Conservation (phyloP, 2,113 vertebrate species). For the Solea solea region DNA sequence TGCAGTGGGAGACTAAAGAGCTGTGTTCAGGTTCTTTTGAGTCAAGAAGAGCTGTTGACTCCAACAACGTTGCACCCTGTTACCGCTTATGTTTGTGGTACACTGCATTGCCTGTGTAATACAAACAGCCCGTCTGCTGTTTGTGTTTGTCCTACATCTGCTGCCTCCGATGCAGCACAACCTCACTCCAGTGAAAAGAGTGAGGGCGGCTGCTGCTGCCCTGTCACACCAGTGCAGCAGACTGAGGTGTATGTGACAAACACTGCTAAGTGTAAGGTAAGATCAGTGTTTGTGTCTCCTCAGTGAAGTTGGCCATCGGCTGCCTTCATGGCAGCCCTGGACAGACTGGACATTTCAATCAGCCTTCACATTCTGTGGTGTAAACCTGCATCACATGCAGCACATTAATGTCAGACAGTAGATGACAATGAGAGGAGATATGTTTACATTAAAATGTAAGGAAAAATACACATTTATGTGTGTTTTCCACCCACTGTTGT, state of each 20-base stretch:
- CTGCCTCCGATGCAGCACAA: neutral
- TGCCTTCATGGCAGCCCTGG: neutral
- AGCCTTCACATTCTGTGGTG: neutral
- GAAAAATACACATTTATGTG: too few relatives aligned
- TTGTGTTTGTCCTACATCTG: conserved; percentile 1
- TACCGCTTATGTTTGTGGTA: neutral
- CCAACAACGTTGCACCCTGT: neutral
- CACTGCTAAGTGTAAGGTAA: neutral
- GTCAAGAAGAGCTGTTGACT: conserved; percentile 7
- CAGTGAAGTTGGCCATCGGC: neutral
- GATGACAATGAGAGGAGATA: neutral
- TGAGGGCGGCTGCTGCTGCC: neutral
- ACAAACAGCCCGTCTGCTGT: neutral
- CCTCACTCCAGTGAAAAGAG: neutral
- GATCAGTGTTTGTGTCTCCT: neutral
- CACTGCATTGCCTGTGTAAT: neutral
- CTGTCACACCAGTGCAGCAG: neutral
- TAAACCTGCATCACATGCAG: neutral
- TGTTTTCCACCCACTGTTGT: too few relatives aligned
- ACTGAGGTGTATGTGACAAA: neutral
- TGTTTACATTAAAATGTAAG: neutral
- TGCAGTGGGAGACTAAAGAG: neutral
- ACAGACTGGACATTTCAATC: neutral
- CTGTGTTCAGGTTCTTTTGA: neutral
- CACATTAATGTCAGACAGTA: neutral